These are phyloP conservation scores for Saimiri boliviensis DNA, from an alignment of 2,113 vertebrate species.

Conservation along the genomic window DNA sequence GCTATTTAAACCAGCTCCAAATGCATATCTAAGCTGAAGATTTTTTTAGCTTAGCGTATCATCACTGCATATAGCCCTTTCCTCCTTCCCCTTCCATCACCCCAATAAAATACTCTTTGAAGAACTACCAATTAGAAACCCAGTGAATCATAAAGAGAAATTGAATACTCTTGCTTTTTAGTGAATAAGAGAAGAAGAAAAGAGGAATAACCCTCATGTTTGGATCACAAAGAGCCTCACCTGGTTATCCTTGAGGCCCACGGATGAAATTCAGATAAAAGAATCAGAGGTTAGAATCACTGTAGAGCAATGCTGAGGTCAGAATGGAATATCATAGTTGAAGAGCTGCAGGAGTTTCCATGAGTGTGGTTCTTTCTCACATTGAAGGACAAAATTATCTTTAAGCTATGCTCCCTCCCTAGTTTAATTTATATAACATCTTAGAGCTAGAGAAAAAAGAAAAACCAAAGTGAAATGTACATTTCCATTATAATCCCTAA, in stretches of 20 bases:
- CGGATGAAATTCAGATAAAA: neutral
- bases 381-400: slow-evolving; percentile 46
- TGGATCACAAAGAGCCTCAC: neutral
- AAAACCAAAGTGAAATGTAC: slow-evolving; percentile 74
- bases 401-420: slow-evolving; percentile 35
- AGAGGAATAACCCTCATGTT: neutral
- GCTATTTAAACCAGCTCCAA: slow-evolving; percentile 36
- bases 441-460: slow-evolving; percentile 73
- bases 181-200: neutral
- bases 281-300: no score
- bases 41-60: neutral
- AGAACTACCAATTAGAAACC: neutral
- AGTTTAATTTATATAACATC: slow-evolving; percentile 74
- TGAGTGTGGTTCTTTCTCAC: slow-evolving; percentile 23
- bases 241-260: neutral
- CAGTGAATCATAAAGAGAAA: neutral
- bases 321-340: neutral
- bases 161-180: neutral
- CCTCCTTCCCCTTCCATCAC: neutral
- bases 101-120: neutral
- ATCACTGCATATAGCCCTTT: neutral
- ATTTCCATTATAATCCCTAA: slow-evolving; percentile 72
- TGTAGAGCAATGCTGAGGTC: neutral
- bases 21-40: neutral
- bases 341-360: neutral